Base-by-base conservation (phyloP, 2,113 vertebrate genomes). In the Pipra filicauda region DNA sequence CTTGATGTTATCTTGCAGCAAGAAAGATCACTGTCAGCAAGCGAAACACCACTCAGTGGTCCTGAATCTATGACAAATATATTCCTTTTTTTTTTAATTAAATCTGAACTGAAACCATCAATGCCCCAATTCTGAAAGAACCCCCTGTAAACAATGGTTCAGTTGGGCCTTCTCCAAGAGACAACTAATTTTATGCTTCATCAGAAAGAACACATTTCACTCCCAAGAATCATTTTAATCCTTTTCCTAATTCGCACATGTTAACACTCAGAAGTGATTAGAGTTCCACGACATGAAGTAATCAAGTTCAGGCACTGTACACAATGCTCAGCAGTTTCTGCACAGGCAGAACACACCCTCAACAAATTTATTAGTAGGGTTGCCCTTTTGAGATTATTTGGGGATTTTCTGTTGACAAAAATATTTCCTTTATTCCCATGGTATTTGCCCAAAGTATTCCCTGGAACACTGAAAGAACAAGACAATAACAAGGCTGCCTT, bases 141-240 rank as follows among this genome's bases (percentile, higher is more conserved):
- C 20, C 3, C 31, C 16, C 7, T n/a, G 31, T 11, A 77, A 91
- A 67, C 61, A 58, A 10, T 31, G 59, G 39, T 91, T 91, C 54
- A 84, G 1, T n/a, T 4, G 15, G 22, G 13, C 17, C 41, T 90
- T 85, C 81, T 75, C 51, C 74, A 28, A 85, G 39, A 95, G 67
- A 86, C 10, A 85, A 79, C 48, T 66, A 35, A 91, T 95, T 97
- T 95, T 84, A 55, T 66, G 82, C 78, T 95, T 96, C 77, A 65
- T 72, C 94, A 88, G 62, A 84, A 81, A 81, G 43, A 96, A 92
- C 83, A 80, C 33, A 92, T 93, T 97, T 96, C 69, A 85, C 27
- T 96, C 55, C 81, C 62, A 87, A 96, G 49, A 91, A 95, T 67
- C 74, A 78, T 85, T 58, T 65, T 83, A 92, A 94, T 96, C 92